Conservation (phyloP, 2,797 vertebrate genomes). For the Molossus alvarezi region DNA sequence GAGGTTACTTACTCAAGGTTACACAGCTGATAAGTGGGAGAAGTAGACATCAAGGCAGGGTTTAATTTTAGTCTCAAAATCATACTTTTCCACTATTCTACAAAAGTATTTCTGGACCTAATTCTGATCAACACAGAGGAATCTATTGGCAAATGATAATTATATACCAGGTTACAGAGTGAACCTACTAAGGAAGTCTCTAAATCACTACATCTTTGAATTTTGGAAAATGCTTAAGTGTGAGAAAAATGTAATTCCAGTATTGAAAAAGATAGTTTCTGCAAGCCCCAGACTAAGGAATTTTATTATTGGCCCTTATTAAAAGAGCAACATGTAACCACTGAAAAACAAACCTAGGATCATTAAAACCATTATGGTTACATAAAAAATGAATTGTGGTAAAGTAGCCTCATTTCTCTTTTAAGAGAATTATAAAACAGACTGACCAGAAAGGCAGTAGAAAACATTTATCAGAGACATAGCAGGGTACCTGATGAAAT, state of each 20-base stretch:
- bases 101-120: neutral
- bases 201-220: neutral
- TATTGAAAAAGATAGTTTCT: neutral
- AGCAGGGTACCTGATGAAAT: neutral
- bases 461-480: neutral
- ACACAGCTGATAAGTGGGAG: neutral
- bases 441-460: neutral
- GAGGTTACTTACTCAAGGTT: neutral
- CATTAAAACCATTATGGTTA: neutral
- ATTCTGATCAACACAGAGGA: slow-evolving; percentile 51
- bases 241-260: neutral
- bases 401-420: neutral
- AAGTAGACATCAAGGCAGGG: neutral
- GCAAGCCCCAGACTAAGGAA: neutral
- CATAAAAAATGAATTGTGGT: neutral
- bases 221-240: neutral
- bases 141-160: neutral
- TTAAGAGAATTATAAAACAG: neutral
- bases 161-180: neutral
- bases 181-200: neutral
- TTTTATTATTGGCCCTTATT: neutral
- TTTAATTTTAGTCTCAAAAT: neutral
- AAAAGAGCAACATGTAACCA: neutral
- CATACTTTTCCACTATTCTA: neutral
- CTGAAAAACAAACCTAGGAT: neutral